phyloP scores from a whole-genome alignment of 2,888 invertebrate species.

The Agriotes lineatus region DNA sequence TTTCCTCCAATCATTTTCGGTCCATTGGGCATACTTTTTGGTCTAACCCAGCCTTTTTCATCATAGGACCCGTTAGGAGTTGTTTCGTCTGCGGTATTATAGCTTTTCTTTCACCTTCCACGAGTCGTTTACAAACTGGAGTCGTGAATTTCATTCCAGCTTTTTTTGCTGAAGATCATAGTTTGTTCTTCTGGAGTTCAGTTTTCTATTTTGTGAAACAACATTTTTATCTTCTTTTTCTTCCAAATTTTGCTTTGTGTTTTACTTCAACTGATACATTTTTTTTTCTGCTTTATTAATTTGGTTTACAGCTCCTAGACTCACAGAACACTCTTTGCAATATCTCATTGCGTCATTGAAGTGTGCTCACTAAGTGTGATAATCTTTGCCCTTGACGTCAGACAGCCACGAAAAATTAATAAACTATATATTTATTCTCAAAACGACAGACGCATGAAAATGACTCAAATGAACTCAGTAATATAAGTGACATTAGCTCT shows the following conservation, averaged over 20 bases:
- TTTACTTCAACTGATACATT: slow-evolving; percentile 10
- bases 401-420: no score
- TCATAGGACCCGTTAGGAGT: slow-evolving; percentile 33
- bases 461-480: no score
- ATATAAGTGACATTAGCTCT: no score
- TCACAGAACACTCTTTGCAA: slow-evolving; percentile 3
- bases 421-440: no score
- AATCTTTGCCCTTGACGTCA: neutral
- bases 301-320: slow-evolving; percentile 24
- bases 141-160: neutral
- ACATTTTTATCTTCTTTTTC: slow-evolving; percentile 4
- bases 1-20: slow-evolving; percentile 33
- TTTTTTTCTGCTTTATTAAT: slow-evolving; percentile 13
- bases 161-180: slow-evolving; percentile 10
- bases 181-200: neutral
- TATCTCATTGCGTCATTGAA: slow-evolving; percentile 26
- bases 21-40: slow-evolving; percentile 31
- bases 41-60: slow-evolving; percentile 33
- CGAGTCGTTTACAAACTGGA: slow-evolving; percentile 18
- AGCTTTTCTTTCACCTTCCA: slow-evolving; percentile 33
- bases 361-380: slow-evolving; percentile 11
- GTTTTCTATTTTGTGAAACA: slow-evolving; percentile 4
- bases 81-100: slow-evolving; percentile 33
- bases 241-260: slow-evolving; percentile 6
- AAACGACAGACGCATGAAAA: no score